Conservation (phyloP, 2,797 vertebrate species). For the Eurystomus glaucurus region DNA sequence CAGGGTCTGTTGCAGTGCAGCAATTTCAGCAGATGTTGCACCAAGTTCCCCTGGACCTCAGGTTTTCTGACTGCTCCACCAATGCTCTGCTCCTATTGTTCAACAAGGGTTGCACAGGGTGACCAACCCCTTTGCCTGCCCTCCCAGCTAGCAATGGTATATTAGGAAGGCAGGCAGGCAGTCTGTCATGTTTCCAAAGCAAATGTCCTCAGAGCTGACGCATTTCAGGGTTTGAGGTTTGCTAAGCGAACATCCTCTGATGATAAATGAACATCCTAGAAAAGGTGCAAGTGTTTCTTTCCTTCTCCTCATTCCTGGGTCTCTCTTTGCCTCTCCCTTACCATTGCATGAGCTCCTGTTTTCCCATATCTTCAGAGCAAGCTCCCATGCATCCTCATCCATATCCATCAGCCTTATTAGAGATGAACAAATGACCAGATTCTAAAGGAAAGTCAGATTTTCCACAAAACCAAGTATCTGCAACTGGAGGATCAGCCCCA, state of each 20-base stretch:
- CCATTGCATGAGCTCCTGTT: fast-evolving
- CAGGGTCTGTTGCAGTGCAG: not conserved
- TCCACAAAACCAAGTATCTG: not conserved
- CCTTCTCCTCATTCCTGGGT: not conserved
- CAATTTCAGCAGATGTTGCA: fast-evolving
- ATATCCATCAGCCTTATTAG: not conserved
- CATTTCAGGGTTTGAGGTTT: not conserved
- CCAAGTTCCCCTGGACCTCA: not conserved
- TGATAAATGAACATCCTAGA: not conserved
- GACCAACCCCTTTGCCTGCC: not conserved
- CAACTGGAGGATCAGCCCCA: not conserved
- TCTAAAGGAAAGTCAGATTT: not conserved
- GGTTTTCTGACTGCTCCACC: not conserved
- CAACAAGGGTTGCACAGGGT: not conserved
- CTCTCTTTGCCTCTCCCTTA: not conserved
- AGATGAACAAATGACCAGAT: not conserved
- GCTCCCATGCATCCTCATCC: not conserved
- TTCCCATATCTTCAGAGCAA: not conserved
- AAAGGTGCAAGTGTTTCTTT: not conserved
- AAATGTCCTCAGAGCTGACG: not conserved
- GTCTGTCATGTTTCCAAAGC: not conserved
- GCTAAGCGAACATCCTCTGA: not conserved
- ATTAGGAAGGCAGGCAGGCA: not conserved
- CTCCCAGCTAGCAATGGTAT: not conserved
- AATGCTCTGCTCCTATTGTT: not conserved